Evolutionary conservation across 2,113 vertebrate genomes (phyloP), one percentile per base, ranked within the genome.

Genomic region (Choloepus hoffmanni): DNA sequence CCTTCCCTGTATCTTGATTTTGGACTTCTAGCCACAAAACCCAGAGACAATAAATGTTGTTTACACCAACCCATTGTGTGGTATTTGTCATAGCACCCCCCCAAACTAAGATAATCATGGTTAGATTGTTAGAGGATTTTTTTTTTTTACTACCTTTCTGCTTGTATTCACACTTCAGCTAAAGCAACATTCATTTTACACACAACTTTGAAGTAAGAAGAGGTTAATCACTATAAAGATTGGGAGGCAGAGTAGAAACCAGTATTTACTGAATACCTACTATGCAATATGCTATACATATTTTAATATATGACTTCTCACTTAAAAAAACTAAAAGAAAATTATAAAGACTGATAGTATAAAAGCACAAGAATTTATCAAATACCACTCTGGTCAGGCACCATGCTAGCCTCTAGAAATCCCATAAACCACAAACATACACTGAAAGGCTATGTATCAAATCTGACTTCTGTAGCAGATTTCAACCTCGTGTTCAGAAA

Each of bases 301-400:
- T 92, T 90, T 91, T 43, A 63, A 67, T 21, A 43, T 26, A 70
- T 68, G 48, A 74, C 43, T 74, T 91, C 7, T 91, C 33, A 72
- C 30, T 67, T 67, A 48, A 95, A 95, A 50, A 85, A 53, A n/a
- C n/a, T 83, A 55, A 1, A 60, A 83, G 81, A 86, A 95, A 86
- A 86, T 81, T 79, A 48, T 67, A 58, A 21, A 19, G 15, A 88
- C 62, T 19, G 7, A 63, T 62, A 91, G 87, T 19, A 60, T 33
- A 48, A 58, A 21, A 72, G 18, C 68, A 85, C 30, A 48, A 68
- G 45, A 82, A 58, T 67, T 16, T 77, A 87, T n/a, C 62, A 60
- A 79, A 3, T 74, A 83, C 3, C 65, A 50, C n/a, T 83, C 43
- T 87, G 58, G 58, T 84, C 58, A 65, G 72, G 48, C 24, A 45